Evolutionary conservation across 2,113 vertebrate species (phyloP).

Genomic region (Sprattus sprattus): DNA sequence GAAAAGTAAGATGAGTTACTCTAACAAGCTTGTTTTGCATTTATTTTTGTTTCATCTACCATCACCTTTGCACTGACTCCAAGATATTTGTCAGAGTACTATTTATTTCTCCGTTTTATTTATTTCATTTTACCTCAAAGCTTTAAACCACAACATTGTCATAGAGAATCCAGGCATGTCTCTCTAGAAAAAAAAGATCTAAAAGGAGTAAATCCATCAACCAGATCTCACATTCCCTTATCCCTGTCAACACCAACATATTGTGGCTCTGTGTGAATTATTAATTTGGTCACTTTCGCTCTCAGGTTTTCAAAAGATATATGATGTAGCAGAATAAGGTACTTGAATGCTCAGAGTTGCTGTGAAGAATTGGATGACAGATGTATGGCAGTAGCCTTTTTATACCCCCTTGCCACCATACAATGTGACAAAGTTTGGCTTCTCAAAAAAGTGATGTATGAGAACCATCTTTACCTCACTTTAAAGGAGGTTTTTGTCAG

Average conservation of each 20-base stretch:
- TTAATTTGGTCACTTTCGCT: background rate
- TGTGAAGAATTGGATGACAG: background rate
- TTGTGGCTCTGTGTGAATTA: background rate
- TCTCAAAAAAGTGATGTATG: background rate
- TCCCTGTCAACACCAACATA: conserved; percentile 15
- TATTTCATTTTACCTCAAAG: conserved; percentile 3
- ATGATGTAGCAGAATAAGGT: conserved; percentile 11
- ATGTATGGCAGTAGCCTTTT: background rate
- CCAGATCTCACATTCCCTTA: background rate
- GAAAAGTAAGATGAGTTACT: background rate
- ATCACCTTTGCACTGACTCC: background rate
- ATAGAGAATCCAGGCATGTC: background rate
- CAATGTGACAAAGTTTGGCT: background rate
- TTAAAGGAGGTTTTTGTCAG: background rate
- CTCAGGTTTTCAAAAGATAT: conserved; percentile 5
- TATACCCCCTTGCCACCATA: background rate
- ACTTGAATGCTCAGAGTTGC: background rate
- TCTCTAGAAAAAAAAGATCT: background rate
- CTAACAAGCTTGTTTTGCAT: background rate
- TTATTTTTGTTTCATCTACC: background rate
- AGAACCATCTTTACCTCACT: background rate
- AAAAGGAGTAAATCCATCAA: background rate
- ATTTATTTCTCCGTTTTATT: conserved; percentile 9
- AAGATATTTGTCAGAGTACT: background rate
- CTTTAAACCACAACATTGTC: background rate